These are phyloP conservation scores for Smittia sp. DNA, from an alignment of 2,888 invertebrate species.

Conservation along the genomic window DNA sequence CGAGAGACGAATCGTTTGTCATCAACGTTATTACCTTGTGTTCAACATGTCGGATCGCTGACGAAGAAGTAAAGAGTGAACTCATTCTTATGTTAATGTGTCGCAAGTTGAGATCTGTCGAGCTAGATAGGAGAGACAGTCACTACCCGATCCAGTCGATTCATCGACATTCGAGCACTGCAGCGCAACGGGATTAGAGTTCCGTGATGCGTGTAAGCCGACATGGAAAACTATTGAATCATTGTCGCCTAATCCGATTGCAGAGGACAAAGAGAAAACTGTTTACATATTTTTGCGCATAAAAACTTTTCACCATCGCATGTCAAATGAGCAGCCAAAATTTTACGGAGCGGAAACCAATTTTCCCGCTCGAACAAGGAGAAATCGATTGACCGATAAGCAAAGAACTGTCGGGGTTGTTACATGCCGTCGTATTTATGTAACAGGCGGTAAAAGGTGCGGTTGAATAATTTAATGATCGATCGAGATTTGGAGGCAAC, in stretches of 20 bases:
- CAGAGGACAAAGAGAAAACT: not conserved
- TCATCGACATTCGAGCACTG: too few species aligned
- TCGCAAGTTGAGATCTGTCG: too few species aligned
- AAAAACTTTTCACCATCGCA: not conserved
- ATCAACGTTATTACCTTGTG: too few species aligned
- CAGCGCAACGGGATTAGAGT: not conserved
- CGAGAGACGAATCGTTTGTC: too few species aligned
- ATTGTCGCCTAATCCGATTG: conserved; percentile 10
- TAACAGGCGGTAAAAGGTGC: conserved; percentile 26
- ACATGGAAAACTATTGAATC: conserved; percentile 11
- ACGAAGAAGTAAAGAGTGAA: too few species aligned
- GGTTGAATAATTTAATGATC: conserved; percentile 6
- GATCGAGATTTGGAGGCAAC: conserved; percentile 1
- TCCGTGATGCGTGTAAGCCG: conserved; percentile 10
- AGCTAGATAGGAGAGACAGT: too few species aligned
- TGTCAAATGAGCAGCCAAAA: conserved; percentile 20
- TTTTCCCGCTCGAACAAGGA: not conserved
- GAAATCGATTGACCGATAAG: conserved; percentile 33
- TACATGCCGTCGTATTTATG: too few species aligned
- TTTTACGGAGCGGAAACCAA: not conserved
- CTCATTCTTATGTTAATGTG: too few species aligned
- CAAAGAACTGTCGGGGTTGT: not conserved
- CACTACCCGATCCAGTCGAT: too few species aligned
- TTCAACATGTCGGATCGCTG: too few species aligned
- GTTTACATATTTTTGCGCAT: conserved; percentile 1